Conservation (phyloP, 2,888 invertebrate species). For the Tribolium freemani region DNA sequence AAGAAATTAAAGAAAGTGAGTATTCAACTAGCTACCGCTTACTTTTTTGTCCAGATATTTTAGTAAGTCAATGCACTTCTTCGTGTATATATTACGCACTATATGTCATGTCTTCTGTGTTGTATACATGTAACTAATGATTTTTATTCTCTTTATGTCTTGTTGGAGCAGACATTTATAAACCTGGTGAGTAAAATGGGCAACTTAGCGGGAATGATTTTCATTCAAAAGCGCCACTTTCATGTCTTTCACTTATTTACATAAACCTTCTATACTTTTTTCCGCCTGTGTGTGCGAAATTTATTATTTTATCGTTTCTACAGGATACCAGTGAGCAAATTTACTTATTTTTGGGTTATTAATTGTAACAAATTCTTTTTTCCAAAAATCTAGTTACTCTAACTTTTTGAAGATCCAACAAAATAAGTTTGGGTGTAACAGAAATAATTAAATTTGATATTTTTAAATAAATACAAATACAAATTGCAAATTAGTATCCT, state of each 20-base stretch:
- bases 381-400: not conserved
- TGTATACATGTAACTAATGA: conserved; percentile 54
- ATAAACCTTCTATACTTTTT: conserved; percentile 16
- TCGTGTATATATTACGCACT: conserved; percentile 25
- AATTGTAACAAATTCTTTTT: too few relatives aligned
- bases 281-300: not conserved
- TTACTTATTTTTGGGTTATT: too few relatives aligned
- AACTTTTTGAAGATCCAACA: too few relatives aligned
- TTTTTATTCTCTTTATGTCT: conserved; percentile 60
- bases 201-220: conserved; percentile 36
- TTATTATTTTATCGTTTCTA: not conserved
- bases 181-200: conserved; percentile 64
- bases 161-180: conserved; percentile 65
- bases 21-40: conserved; percentile 53
- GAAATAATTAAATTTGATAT: too few relatives aligned
- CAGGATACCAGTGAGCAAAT: not conserved
- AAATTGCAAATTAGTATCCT: not conserved
- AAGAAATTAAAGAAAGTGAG: conserved; percentile 90
- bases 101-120: conserved; percentile 29
- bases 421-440: too few relatives aligned
- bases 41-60: not conserved
- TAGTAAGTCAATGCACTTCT: conserved; percentile 12
- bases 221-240: conserved; percentile 37
- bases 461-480: too few relatives aligned
- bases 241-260: conserved; percentile 33